Percentiles rank a stretch among this genome's conserved stretches.
phyloP scores from a whole-genome alignment of 2,113 vertebrate genomes.

The Festucalex cinctus region DNA sequence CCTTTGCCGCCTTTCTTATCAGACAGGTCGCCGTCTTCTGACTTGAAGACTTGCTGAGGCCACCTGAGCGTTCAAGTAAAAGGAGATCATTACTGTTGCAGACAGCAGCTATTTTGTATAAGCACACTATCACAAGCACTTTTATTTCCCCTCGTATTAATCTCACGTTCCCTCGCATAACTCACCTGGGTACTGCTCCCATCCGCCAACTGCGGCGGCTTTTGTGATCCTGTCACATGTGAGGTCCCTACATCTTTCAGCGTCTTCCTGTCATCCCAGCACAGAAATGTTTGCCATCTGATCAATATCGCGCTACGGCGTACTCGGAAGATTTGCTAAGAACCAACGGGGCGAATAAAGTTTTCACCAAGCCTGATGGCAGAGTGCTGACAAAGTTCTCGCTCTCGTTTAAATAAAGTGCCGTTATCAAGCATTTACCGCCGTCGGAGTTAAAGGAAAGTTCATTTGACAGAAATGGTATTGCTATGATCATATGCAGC shows the following conservation, averaged over 20 bases:
- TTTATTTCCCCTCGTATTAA: constrained; percentile 35
- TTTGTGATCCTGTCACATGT: constrained; percentile 53
- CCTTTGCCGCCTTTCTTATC: constrained; percentile 63
- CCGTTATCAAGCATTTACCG: not conserved
- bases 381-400: constrained; percentile 42
- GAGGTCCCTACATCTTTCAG: constrained; percentile 19
- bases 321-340: constrained; percentile 43
- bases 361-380: not conserved
- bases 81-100: constrained; percentile 64
- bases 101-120: constrained; percentile 66
- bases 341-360: constrained; percentile 19
- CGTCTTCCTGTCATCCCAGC: constrained; percentile 24
- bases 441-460: constrained; percentile 1
- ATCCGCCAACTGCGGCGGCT: constrained; percentile 47
- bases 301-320: constrained; percentile 44
- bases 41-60: constrained; percentile 74
- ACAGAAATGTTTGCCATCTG: constrained; percentile 54
- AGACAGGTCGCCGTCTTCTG: constrained; percentile 90
- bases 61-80: constrained; percentile 48
- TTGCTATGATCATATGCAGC: no score
- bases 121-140: constrained; percentile 54
- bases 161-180: constrained; percentile 35
- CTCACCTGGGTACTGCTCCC: constrained; percentile 47
- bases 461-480: constrained; percentile 6
- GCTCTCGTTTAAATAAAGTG: constrained; percentile 27